Percentiles rank a stretch among this genome's conserved stretches.
Evolutionary conservation across 2,797 vertebrate species (phyloP).

Genomic region (Pangasius mekongensis): DNA sequence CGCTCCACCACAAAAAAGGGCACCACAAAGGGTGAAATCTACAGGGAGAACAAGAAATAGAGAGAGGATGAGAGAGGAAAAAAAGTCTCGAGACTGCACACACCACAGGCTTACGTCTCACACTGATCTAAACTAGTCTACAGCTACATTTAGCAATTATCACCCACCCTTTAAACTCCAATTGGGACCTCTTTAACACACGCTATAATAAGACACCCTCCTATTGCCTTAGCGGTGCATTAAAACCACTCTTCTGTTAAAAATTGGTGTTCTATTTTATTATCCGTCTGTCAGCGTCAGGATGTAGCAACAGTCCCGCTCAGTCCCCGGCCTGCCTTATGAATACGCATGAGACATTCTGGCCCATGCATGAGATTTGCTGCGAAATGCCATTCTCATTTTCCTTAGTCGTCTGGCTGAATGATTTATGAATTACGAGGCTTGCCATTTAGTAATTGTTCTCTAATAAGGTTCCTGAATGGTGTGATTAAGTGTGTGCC

Average conservation of each 20-base stretch:
- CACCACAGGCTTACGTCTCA: neutral
- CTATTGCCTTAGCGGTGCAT: constrained; percentile 14
- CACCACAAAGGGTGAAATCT: constrained; percentile 14
- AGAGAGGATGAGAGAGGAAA: neutral
- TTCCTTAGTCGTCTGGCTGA: constrained; percentile 65
- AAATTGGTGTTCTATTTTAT: constrained; percentile 34
- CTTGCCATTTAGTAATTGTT: constrained; percentile 77
- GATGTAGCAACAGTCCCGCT: constrained; percentile 22
- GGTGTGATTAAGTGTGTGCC: constrained; percentile 71
- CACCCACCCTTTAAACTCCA: constrained; percentile 24
- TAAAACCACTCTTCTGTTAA: constrained; percentile 34
- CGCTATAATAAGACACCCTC: constrained; percentile 25
- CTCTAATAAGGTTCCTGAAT: constrained; percentile 75
- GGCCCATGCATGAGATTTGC: constrained; percentile 43
- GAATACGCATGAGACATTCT: constrained; percentile 60
- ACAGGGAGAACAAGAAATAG: constrained; percentile 13
- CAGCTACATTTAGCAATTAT: neutral
- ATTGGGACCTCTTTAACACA: constrained; percentile 20
- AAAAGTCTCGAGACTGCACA: neutral
- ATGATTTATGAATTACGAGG: constrained; percentile 78
- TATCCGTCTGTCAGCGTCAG: constrained; percentile 22
- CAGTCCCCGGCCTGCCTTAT: constrained; percentile 40
- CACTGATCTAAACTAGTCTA: neutral
- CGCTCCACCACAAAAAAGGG: constrained; percentile 35
- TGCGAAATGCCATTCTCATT: constrained; percentile 58